Evolutionary conservation across 2,888 invertebrate species (phyloP).

Genomic region (Microchrysa polita): DNA sequence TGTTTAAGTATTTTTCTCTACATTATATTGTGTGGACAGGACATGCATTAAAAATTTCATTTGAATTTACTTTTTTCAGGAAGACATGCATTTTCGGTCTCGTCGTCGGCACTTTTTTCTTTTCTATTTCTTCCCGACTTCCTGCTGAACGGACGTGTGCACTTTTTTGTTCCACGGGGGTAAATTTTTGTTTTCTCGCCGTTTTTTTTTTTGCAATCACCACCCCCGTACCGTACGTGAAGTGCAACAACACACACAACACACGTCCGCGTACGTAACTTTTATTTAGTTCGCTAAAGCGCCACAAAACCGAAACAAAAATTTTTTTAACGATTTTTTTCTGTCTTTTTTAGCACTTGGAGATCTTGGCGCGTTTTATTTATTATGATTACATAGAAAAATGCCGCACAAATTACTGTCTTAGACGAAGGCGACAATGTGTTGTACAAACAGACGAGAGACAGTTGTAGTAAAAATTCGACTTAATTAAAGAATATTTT

Average conservation of each 20-base stretch:
- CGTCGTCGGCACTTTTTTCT: background rate
- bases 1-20: background rate
- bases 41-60: background rate
- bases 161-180: too few species aligned
- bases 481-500: slow-evolving; percentile 49
- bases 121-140: background rate
- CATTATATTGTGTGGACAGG: too few species aligned
- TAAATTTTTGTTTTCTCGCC: too few species aligned
- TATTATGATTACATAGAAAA: slow-evolving; percentile 29
- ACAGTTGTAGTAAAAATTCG: slow-evolving; percentile 42
- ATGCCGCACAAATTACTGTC: too few species aligned
- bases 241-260: too few species aligned
- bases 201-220: too few species aligned
- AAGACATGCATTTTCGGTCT: background rate
- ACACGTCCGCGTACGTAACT: too few species aligned
- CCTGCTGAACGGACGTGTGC: too few species aligned
- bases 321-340: slow-evolving; percentile 17
- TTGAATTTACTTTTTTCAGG: slow-evolving; percentile 14
- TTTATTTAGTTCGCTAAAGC: too few species aligned
- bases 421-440: too few species aligned
- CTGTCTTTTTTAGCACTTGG: slow-evolving; percentile 30
- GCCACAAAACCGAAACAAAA: background rate
- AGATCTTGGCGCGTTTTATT: background rate
- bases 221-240: too few species aligned
- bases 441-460: background rate